Conservation (phyloP, 2,113 vertebrate genomes). For the Semnornis frantzii region DNA sequence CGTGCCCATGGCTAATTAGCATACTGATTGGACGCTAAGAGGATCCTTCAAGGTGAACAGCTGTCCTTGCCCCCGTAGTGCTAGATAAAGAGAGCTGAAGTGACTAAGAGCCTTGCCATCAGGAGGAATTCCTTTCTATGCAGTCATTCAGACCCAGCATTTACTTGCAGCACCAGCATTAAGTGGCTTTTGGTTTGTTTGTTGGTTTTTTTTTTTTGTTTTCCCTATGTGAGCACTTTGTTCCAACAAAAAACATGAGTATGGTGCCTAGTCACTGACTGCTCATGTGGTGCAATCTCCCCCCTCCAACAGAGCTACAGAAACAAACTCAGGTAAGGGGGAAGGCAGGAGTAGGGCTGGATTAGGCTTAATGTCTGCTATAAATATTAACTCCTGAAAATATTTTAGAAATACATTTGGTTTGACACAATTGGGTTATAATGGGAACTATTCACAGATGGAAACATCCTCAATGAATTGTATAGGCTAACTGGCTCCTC, state of each 20-base stretch:
- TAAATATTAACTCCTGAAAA: slow-evolving; percentile 51
- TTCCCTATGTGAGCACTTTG: background rate
- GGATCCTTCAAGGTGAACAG: background rate
- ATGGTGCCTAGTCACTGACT: background rate
- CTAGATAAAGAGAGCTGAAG: background rate
- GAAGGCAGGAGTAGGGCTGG: background rate
- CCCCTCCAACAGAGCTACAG: background rate
- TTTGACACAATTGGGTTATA: slow-evolving; percentile 61
- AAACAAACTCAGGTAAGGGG: background rate
- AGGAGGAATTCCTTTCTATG: background rate
- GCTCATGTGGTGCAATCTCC: background rate
- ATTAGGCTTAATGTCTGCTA: slow-evolving; percentile 4
- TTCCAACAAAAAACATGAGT: background rate
- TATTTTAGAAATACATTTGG: slow-evolving; percentile 62
- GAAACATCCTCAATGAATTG: slow-evolving; percentile 61
- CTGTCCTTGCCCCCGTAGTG: background rate
- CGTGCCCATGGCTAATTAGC: background rate
- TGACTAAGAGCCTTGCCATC: background rate
- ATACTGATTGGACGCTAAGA: background rate
- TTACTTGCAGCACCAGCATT: background rate
- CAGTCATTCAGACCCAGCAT: background rate
- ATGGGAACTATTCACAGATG: slow-evolving; percentile 68
- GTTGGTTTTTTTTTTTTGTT: too few relatives aligned
- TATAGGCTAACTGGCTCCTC: slow-evolving; percentile 41
- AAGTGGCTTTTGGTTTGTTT: too few relatives aligned